Percentiles rank a stretch among this genome's conserved stretches.
These are phyloP conservation scores for Bradynema listronoti DNA, from an alignment of 1,140 invertebrate genomes.

Conservation along the genomic window DNA sequence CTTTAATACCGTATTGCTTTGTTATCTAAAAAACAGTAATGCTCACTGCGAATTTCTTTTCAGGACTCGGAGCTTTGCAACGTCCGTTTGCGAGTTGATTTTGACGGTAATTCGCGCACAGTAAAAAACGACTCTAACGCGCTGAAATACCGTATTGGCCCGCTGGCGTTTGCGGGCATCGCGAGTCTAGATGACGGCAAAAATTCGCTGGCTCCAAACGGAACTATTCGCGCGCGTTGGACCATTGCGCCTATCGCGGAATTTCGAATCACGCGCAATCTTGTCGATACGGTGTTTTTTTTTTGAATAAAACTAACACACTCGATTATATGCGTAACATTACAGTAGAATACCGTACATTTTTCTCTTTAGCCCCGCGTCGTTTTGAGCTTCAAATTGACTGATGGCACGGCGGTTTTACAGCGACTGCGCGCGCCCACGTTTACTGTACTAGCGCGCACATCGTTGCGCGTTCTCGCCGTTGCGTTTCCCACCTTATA, in stretches of 20 bases:
- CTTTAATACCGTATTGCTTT: no score
- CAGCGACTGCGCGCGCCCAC: conserved; percentile 3
- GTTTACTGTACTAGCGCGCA: not conserved
- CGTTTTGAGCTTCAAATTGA: not conserved
- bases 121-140: not conserved
- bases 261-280: not conserved
- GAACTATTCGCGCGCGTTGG: not conserved
- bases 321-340: not conserved
- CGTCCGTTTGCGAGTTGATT: conserved; percentile 2
- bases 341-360: not conserved
- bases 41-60: no score
- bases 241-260: not conserved
- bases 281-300: not conserved
- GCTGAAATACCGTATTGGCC: conserved; percentile 12
- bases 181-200: not conserved
- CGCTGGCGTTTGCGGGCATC: conserved; percentile 1
- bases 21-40: no score
- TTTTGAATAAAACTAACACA: not conserved
- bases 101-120: not conserved
- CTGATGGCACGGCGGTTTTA: not conserved
- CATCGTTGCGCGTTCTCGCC: conserved; percentile 3
- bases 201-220: not conserved
- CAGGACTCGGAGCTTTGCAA: no score
- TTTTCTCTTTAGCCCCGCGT: conserved; percentile 7
- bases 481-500: conserved; percentile 10